These are phyloP conservation scores for Nudaria mundana DNA, from an alignment of 2,888 invertebrate genomes.

Conservation along the genomic window DNA sequence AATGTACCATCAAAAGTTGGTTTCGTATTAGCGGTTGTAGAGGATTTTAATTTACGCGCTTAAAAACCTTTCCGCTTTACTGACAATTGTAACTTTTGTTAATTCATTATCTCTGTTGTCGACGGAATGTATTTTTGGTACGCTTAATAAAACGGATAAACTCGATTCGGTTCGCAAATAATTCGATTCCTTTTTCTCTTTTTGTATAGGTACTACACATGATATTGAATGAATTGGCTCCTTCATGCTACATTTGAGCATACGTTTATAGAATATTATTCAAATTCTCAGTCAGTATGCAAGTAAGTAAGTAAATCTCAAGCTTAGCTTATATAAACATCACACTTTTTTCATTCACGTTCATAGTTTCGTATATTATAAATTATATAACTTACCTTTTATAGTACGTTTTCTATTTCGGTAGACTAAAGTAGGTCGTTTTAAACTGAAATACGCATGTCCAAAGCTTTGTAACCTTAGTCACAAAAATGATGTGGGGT, in stretches of 20 bases:
- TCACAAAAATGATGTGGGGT: conserved; percentile 17
- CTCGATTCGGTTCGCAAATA: conserved; percentile 19
- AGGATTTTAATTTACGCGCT: too few species aligned
- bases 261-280: too few species aligned
- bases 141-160: conserved; percentile 20
- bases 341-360: too few species aligned
- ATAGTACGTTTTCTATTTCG: neutral
- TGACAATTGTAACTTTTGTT: conserved; percentile 9
- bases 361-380: too few species aligned
- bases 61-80: neutral
- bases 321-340: too few species aligned
- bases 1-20: too few species aligned
- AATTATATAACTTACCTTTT: neutral
- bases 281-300: too few species aligned
- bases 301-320: too few species aligned
- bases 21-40: too few species aligned
- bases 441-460: conserved; percentile 20
- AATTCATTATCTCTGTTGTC: conserved; percentile 13
- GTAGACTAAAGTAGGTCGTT: conserved; percentile 11
- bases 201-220: conserved; percentile 3
- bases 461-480: conserved; percentile 14
- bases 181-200: conserved; percentile 11
- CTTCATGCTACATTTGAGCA: neutral
- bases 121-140: conserved; percentile 18
- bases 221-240: conserved; percentile 6